Base-by-base conservation (phyloP, 2,797 vertebrate genomes). In the Lates japonicus region DNA sequence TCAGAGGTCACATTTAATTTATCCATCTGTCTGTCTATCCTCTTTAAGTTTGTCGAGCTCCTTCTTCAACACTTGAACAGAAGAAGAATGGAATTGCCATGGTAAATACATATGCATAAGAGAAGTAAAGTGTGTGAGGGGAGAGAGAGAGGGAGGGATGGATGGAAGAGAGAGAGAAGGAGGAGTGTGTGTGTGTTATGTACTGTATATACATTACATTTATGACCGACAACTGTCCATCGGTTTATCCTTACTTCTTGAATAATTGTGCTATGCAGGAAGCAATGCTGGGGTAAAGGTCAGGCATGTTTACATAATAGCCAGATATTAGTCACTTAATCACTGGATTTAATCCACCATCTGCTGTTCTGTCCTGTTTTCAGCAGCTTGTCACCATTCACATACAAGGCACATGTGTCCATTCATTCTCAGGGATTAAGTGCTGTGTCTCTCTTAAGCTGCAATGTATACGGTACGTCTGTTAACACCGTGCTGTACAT, bases 301-400 rank as follows among this genome's bases (percentile, higher is more conserved):
- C 78, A 73, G 64, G 74, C 54, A n/a, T 84, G 85, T 86, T 89
- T 90, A 91, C 80, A 86, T 84, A 90, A 89, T 68, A 88, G 79
- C 19, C 78, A 77, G 61, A 90, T 88, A 90, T 92, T 84, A 85
- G 79, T 90, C 74, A 86, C 89, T 90, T 87, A 89, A 93, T 93
- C 87, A 75, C 72, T 71, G 60, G 63, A 81, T 83, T 86, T 88
- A 92, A 90, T 85, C 88, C 88, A 80, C 90, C 92, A 91, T 90
- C 91, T 91, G 91, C 57, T 89, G 77, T 59, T 81, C 42, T 74
- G 73, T 78, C 71, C 80, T 64, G 66, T 81, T 87, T 78, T 72
- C 57, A 74, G 68, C 58, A 70, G 75, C 63, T 82, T 48, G 62
- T 74, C 66, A 70, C 46, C 79, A 84, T 89, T 87, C 80, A 89